Evolutionary conservation across 2,888 invertebrate species (phyloP).

Genomic region (Phorcus lineatus): DNA sequence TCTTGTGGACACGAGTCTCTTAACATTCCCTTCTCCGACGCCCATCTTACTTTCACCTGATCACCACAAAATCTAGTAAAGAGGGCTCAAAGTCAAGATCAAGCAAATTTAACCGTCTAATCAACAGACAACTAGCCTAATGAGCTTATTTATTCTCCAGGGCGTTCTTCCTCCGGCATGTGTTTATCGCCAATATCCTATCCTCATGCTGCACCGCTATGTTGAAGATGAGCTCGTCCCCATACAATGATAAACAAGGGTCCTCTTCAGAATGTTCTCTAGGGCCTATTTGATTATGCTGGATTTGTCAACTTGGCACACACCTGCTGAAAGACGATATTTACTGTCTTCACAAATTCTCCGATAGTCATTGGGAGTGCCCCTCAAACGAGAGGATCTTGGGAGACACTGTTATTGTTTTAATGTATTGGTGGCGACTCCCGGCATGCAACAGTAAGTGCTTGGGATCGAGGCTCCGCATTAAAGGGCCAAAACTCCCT

Average conservation of each 20-base stretch:
- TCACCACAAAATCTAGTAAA: not conserved
- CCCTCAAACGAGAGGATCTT: not conserved
- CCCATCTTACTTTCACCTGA: not conserved
- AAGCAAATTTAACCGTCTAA: conserved; percentile 8
- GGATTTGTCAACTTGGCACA: conserved; percentile 17
- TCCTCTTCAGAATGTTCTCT: not conserved
- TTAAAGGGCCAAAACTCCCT: not conserved
- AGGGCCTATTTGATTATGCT: not conserved
- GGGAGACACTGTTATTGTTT: conserved; percentile 13
- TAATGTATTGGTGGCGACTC: conserved; percentile 20
- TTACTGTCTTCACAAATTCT: not conserved
- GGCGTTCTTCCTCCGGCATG: not conserved
- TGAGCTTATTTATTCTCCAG: not conserved
- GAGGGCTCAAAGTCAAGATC: conserved; percentile 11
- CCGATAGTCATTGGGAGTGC: not conserved
- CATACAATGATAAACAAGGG: conserved; percentile 1
- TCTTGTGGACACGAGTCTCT: not conserved
- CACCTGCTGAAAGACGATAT: not conserved
- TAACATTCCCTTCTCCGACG: not conserved
- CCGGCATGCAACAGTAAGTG: conserved; percentile 5
- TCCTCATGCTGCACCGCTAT: not conserved
- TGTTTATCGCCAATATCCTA: conserved; percentile 22
- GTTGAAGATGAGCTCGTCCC: not conserved
- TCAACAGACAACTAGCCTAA: not conserved
- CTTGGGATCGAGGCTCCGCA: not conserved